Conservation (phyloP, 1,140 invertebrate genomes). For the Trinorchestia longiramus region DNA sequence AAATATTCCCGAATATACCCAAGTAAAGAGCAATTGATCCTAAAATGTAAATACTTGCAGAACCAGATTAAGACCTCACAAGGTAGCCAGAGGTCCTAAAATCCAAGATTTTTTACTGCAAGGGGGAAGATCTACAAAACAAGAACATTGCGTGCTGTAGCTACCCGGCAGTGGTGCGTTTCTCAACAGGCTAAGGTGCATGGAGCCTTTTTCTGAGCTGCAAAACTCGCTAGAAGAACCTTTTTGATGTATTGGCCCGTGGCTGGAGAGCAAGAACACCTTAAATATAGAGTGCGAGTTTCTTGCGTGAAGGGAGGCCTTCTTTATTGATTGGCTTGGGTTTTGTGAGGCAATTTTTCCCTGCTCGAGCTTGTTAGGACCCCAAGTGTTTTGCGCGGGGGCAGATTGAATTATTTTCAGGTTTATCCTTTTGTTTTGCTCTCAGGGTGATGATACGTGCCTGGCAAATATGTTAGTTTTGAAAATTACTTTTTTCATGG, state of each 20-base stretch:
- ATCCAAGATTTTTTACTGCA: background rate
- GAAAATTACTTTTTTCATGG: background rate
- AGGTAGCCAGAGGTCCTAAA: background rate
- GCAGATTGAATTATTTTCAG: conserved; percentile 33
- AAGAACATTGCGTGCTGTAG: background rate
- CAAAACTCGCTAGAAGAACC: conserved; percentile 17
- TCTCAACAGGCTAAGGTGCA: background rate
- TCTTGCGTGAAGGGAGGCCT: conserved; percentile 25
- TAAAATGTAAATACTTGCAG: background rate
- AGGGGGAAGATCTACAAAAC: background rate
- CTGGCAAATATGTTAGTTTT: background rate
- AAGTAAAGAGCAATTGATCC: too few relatives aligned
- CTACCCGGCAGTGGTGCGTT: background rate
- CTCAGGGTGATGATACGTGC: background rate
- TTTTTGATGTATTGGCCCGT: conserved; percentile 51
- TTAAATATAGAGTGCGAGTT: conserved; percentile 52
- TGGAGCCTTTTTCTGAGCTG: background rate
- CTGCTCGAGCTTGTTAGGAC: conserved; percentile 32
- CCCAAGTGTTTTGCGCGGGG: background rate
- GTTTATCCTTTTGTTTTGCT: background rate
- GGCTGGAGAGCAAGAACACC: conserved; percentile 26
- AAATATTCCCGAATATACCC: too few relatives aligned
- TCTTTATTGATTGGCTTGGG: conserved; percentile 48
- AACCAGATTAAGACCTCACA: background rate
- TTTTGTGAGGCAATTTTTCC: conserved; percentile 45